A percentile compares a stretch with the other conserved stretches of the same genome.
Evolutionary conservation across 2,888 invertebrate species (phyloP).

Genomic region (Chloroclystis v-ata): DNA sequence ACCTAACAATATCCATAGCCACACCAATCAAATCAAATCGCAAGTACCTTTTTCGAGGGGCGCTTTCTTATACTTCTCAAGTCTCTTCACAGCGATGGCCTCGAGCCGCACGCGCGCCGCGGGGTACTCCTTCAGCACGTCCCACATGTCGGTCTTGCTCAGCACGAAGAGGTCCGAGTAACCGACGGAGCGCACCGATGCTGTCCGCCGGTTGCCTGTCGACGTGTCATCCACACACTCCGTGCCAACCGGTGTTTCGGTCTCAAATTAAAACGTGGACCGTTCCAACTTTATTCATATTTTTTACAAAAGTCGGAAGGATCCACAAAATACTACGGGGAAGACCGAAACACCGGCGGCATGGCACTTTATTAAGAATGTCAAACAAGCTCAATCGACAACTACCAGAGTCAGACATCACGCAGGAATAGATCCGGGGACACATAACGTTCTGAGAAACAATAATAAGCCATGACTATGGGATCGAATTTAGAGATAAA

Average conservation of each 20-base stretch:
- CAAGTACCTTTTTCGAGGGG: constrained; percentile 93
- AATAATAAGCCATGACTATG: constrained; percentile 67
- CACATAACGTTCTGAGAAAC: constrained; percentile 47
- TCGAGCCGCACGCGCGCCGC: constrained; percentile 95
- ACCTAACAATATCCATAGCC: not conserved
- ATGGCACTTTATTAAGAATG: constrained; percentile 39
- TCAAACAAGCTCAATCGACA: constrained; percentile 28
- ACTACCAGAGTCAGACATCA: constrained; percentile 40
- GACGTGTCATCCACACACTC: constrained; percentile 79
- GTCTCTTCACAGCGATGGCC: constrained; percentile 97
- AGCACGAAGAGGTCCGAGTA: constrained; percentile 99
- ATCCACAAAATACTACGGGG: constrained; percentile 29
- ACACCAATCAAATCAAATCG: not conserved
- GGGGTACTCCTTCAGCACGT: constrained; percentile 97
- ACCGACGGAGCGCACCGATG: constrained; percentile 97
- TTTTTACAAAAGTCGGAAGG: constrained; percentile 2
- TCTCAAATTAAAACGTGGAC: constrained; percentile 24
- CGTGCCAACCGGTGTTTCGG: constrained; percentile 72
- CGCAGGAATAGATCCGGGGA: constrained; percentile 47
- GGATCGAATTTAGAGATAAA: constrained; percentile 58
- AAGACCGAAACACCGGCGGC: constrained; percentile 53
- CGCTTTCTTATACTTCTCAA: constrained; percentile 98
- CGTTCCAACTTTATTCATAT: constrained; percentile 1
- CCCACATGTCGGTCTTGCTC: constrained; percentile 99
- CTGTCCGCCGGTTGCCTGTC: constrained; percentile 97